Evolutionary conservation across 2,113 vertebrate genomes (phyloP), one percentile per base, ranked within the genome.

Genomic region (Marcusenius ussheri): DNA sequence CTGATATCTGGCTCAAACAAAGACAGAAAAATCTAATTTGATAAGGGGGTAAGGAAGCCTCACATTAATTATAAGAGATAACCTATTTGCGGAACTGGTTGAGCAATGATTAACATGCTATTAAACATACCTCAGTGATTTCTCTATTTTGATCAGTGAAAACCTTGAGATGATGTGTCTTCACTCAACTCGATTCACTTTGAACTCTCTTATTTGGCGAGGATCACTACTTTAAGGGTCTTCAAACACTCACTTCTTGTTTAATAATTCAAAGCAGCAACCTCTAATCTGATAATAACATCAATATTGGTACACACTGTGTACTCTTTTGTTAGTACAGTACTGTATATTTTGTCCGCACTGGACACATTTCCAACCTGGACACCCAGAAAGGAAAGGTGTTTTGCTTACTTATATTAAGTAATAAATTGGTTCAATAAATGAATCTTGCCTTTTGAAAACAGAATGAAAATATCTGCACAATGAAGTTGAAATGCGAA

Each of bases 101-200:
- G 95, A 95, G 94, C 95, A 94, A 94, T 95, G 95, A 95, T 95
- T 94, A 95, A 95, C 95, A 94, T 96, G 95, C 95, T 95, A 96
- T 96, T 96, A 95, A 95, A 95, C 95, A 96, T 95, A 95, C 95
- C 92, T 95, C 94, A 94, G 93, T 95, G 95, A 95, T 95, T 96
- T 94, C 94, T 95, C 93, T 93, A 94, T 95, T 96, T 96, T 95
- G 93, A 93, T 96, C 93, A 92, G 93, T 93, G 94, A 93, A 91
- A 92, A 90, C 87, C 88, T 88, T 88, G 87, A 90, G 89, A 90
- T 91, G 90, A 92, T 89, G 89, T 89, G 91, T 91, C 35, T 92
- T 94, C 90, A 93, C 93, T 91, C 93, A 91, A 92, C 93, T 93
- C 94, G 95, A 95, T 96, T 96, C 95, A 95, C 96, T 95, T 95